Conservation (phyloP, 2,888 invertebrate species). For the Sialis fuliginosa region DNA sequence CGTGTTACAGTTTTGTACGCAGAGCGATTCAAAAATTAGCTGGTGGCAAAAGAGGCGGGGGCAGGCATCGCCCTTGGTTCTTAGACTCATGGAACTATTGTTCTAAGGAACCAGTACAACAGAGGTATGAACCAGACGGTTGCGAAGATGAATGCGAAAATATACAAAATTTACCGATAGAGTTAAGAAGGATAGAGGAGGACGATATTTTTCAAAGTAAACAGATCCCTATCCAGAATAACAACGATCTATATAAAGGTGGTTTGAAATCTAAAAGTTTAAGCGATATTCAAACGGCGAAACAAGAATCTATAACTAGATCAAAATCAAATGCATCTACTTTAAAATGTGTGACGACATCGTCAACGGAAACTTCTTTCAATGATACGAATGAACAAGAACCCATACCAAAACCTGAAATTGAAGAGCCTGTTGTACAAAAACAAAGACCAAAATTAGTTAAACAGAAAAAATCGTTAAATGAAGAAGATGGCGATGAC, state of each 20-base stretch:
- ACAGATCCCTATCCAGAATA: slow-evolving; percentile 14
- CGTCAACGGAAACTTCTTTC: slow-evolving; percentile 8
- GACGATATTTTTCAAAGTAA: slow-evolving; percentile 21
- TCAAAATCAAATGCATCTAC: slow-evolving; percentile 62
- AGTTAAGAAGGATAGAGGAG: slow-evolving; percentile 63
- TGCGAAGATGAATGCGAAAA: slow-evolving; percentile 41
- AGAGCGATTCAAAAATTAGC: slow-evolving; percentile 72
- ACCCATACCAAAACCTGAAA: slow-evolving; percentile 19
- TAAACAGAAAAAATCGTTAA: slow-evolving; percentile 72
- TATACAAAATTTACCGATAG: slow-evolving; percentile 69
- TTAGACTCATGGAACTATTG: slow-evolving; percentile 56
- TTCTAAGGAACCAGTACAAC: slow-evolving; percentile 21
- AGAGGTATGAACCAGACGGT: slow-evolving; percentile 32
- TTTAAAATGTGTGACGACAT: slow-evolving; percentile 26
- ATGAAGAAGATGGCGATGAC: slow-evolving; percentile 52
- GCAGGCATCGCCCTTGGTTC: slow-evolving; percentile 48
- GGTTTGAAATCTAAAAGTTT: slow-evolving; percentile 68
- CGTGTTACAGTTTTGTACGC: slow-evolving; percentile 84
- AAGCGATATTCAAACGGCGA: slow-evolving; percentile 62
- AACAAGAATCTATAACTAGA: slow-evolving; percentile 50
- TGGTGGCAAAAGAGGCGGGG: slow-evolving; percentile 40
- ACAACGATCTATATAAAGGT: slow-evolving; percentile 24
- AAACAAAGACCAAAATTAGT: slow-evolving; percentile 48
- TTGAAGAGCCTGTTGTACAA: slow-evolving; percentile 14
- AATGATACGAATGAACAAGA: slow-evolving; percentile 10